Evolutionary conservation across 2,113 vertebrate species (phyloP).

Genomic region (Tinamus guttatus): DNA sequence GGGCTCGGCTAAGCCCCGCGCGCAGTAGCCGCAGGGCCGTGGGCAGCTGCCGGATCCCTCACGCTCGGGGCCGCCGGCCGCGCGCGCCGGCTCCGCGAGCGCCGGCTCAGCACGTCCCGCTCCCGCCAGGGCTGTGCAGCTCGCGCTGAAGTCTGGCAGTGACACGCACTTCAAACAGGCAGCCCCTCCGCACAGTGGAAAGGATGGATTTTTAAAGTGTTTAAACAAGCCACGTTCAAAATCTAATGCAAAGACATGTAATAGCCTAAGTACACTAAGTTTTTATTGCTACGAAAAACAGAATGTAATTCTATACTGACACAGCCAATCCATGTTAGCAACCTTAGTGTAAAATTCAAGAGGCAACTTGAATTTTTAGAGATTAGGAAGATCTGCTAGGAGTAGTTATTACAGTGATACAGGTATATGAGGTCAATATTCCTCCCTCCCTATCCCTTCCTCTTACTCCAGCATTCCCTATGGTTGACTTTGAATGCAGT

Average conservation of each 20-base stretch:
- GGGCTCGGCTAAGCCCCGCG: conserved; percentile 8
- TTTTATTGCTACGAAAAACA: neutral
- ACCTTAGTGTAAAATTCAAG: neutral
- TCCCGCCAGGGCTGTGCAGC: neutral
- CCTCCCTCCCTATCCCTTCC: neutral
- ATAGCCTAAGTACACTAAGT: neutral
- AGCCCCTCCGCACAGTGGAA: neutral
- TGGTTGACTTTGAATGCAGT: neutral
- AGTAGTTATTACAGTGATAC: neutral
- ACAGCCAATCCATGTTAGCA: neutral
- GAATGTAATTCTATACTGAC: neutral
- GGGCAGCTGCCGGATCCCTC: conserved; percentile 23
- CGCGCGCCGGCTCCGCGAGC: conserved; percentile 7
- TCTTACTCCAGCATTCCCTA: neutral
- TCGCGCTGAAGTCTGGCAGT: neutral
- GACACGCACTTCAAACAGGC: neutral
- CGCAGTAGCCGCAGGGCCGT: conserved; percentile 11
- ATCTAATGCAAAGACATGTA: neutral
- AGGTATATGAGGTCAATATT: neutral
- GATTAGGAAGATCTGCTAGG: neutral
- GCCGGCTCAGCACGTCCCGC: conserved; percentile 50
- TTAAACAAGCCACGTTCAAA: neutral
- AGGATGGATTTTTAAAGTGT: neutral
- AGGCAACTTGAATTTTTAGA: neutral
- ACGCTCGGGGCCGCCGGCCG: neutral